A percentile compares a stretch with the other conserved stretches of the same genome.
These are phyloP conservation scores for Galleria mellonella DNA, from an alignment of 1,140 invertebrate species.

Conservation along the genomic window DNA sequence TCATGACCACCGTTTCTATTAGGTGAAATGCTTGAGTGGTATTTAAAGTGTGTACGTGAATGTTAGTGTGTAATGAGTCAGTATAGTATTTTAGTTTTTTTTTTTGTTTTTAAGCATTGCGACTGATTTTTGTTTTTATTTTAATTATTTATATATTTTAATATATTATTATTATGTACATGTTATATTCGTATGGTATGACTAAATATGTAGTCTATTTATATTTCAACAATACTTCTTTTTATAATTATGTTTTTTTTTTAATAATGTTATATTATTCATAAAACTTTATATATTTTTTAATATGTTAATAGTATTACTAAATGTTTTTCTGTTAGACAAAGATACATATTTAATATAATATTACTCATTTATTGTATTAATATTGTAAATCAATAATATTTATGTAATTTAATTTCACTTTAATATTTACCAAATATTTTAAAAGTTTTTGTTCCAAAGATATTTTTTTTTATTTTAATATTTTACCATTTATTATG, in stretches of 20 bases:
- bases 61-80: neutral
- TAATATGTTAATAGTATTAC: no score
- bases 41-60: conserved; percentile 16
- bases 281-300: no score
- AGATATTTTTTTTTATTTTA: conserved; percentile 37
- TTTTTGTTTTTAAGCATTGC: conserved; percentile 19
- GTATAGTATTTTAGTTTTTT: conserved; percentile 12
- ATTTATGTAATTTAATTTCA: neutral
- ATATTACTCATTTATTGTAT: conserved; percentile 2
- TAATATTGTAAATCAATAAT: neutral
- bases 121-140: conserved; percentile 25
- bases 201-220: conserved; percentile 2
- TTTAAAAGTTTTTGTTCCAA: conserved; percentile 52
- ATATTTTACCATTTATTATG: conserved; percentile 7
- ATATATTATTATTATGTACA: no score
- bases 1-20: conserved; percentile 22
- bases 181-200: conserved; percentile 8
- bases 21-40: conserved; percentile 11
- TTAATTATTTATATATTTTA: conserved; percentile 18
- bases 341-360: conserved; percentile 7
- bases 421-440: conserved; percentile 33
- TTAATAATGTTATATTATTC: no score
- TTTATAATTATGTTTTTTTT: neutral
- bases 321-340: no score
- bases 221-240: neutral